Evolutionary conservation across 2,113 vertebrate species (phyloP).

Genomic region (Psephotus haematonotus): DNA sequence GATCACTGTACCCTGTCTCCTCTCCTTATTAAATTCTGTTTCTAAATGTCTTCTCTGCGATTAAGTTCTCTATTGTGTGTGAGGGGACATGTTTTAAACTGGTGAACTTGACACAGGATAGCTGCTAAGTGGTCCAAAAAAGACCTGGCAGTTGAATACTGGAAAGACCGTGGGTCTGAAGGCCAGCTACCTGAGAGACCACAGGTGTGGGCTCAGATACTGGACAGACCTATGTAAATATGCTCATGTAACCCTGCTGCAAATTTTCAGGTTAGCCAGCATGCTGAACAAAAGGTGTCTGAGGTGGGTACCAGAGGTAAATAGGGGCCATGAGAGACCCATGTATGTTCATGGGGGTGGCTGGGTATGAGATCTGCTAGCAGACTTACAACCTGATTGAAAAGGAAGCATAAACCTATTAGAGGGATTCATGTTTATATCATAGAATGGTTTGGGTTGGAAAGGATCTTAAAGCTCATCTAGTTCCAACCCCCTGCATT

Average conservation of each 20-base stretch:
- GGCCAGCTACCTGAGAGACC: not conserved
- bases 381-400: not conserved
- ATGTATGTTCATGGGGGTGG: rapidly evolving
- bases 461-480: not conserved
- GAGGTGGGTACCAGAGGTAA: not conserved
- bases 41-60: not conserved
- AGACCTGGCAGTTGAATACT: not conserved
- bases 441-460: not conserved
- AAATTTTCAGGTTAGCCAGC: not conserved
- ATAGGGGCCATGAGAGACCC: not conserved
- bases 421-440: not conserved
- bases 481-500: not conserved
- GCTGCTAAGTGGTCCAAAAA: not conserved
- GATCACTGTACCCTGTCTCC: not conserved
- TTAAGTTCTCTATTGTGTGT: not conserved
- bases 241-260: rapidly evolving
- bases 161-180: not conserved
- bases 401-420: not conserved
- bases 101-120: not conserved
- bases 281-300: not conserved
- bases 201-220: not conserved
- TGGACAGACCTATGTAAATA: not conserved
- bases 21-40: not conserved
- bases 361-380: not conserved
- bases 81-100: not conserved